Base-by-base conservation (phyloP, 2,113 vertebrate genomes). In the Limanda limanda region DNA sequence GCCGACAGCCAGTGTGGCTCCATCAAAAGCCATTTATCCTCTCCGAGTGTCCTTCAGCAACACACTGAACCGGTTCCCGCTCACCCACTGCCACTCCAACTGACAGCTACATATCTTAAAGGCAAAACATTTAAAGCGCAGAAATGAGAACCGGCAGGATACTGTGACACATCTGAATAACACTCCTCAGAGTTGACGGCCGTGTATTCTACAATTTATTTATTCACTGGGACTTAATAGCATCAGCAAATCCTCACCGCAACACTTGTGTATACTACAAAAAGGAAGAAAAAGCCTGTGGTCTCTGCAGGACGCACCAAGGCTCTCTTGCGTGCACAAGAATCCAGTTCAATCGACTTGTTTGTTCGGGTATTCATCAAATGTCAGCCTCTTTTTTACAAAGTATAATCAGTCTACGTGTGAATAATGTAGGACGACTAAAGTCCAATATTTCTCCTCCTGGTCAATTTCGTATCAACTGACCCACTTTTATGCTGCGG, bases 11-110 rank as follows among this genome's bases (percentile, higher is more conserved):
- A 69, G 57, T 37, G 75, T 79, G 78, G 60, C 60, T 75, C 76
- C 66, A 82, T 81, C 72, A 65, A 48, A 83, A 88, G 78, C 74
- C 35, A 62, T 85, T 85, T 76, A 83, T 85, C 84, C 47, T 75
- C 71, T 35, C 20, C n/a, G 23, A 68, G 78, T 42, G 71, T 78
- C 81, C 82, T 81, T 78, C 71, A 65, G 79, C 75, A 11, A 71
- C 52, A 69, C 4, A 21, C 57, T 6, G 12, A 47, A 76, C 40
- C 1, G 9, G 60, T 79, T 77, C 70, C 78, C 64, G 64, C 52
- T 79, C 73, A 54, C 62, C 61, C 42, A 25, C 74, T 52, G 72
- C 66, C 23, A 9, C 72, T 59, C 31, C 1, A 4, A 42, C 52
- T 62, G 72, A 81, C 81, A 72, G 76, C 72, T 24, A 72, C 71